Base-by-base conservation (phyloP, 1,140 invertebrate species). In the Pseudobourletiella spinata region DNA sequence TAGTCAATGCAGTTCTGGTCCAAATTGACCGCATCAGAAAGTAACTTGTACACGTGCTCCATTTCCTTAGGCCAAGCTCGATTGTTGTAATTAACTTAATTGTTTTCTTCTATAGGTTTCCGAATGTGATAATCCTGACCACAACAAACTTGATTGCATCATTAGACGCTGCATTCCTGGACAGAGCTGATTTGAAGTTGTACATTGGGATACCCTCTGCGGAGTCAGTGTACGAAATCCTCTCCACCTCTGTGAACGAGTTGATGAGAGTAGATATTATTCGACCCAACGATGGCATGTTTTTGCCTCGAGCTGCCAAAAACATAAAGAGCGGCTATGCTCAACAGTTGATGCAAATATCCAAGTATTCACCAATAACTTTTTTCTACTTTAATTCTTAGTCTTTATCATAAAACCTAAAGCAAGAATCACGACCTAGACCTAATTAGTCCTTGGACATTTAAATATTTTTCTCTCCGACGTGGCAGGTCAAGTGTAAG, bases 61-160 rank as follows among this genome's bases (percentile, higher is more conserved):
- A 50, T 30, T 20, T 35, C 24, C 11, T 8, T 46, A 46, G 6
- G 44, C 6, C 6, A 18, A 11, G 6, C 6, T 46, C 8, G 6
- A 14, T 14, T 14, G 6, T 11, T 14, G 6, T 18, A 46, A 18
- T 46, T 8, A 46, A 46, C 6, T 15, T 20, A 20, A 46, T 55
- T 63, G 35, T 69, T 61, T 28, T 56, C 15, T 46, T 46, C 71
- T 70, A 42, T 71, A 82, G 83, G 39, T 86, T 84, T 74, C 83
- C 87, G 0, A 98, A 98, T 79, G 92, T 96, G 25, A 77, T 99
- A 15, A 87, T 98, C 59, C 75, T 99, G 22, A 91, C 95, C 1
- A 99, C 95, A 2, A 98, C 95, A 6, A 99, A 99, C 77, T 82
- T 99, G 65, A 91, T 91, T 0, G 84, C 85, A 2, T 98, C 90